These are phyloP conservation scores for Xiphias gladius DNA, from an alignment of 2,113 vertebrate genomes.

Conservation along the genomic window DNA sequence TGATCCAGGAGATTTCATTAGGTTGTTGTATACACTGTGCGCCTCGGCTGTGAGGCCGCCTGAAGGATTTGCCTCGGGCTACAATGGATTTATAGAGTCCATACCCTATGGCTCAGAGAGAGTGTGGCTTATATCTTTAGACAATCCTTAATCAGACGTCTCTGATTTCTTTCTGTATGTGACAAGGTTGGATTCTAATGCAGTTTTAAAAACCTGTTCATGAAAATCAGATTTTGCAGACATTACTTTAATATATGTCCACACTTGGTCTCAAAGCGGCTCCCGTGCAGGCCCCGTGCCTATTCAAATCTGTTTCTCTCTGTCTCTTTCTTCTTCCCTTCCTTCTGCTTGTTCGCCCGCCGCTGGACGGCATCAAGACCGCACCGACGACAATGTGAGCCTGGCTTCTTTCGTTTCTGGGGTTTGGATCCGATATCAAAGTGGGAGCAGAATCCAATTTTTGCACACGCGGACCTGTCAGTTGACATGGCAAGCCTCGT, in stretches of 20 bases:
- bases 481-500: conserved; percentile 43
- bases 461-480: conserved; percentile 40
- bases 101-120: conserved; percentile 1
- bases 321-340: neutral
- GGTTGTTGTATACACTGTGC: conserved; percentile 9
- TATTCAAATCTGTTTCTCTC: conserved; percentile 10
- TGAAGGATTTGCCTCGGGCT: conserved; percentile 34
- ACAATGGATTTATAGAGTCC: conserved; percentile 34
- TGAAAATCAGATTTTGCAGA: neutral
- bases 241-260: neutral
- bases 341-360: neutral
- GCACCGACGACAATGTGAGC: neutral
- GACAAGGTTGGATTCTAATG: neutral
- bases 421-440: conserved; percentile 40
- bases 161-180: neutral
- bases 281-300: neutral
- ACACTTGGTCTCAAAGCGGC: neutral
- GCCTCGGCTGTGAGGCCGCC: conserved; percentile 18
- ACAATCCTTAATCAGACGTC: neutral
- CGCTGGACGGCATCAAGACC: neutral
- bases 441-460: conserved; percentile 32
- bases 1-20: conserved; percentile 52
- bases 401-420: conserved; percentile 28
- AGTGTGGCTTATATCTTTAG: neutral
- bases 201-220: neutral